phyloP scores from a whole-genome alignment of 2,888 invertebrate species.

The Saturnia pavonia region DNA sequence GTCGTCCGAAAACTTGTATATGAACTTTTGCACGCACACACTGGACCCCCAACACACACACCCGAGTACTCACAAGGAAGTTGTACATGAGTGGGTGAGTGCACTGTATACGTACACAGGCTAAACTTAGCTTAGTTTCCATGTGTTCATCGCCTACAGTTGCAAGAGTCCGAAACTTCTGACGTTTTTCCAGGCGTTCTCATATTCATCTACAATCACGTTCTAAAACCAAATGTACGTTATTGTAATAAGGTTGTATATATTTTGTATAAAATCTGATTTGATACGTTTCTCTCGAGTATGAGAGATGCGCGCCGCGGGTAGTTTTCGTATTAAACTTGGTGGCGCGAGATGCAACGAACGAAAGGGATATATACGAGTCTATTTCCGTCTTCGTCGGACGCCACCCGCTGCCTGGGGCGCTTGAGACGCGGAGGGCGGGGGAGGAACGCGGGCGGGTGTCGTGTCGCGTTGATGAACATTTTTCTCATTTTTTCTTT shows the following conservation, averaged over 20 bases:
- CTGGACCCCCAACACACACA: slow-evolving; percentile 39
- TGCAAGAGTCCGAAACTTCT: slow-evolving; percentile 74
- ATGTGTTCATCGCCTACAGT: slow-evolving; percentile 66
- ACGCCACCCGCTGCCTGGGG: slow-evolving; percentile 72
- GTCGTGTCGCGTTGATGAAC: slow-evolving; percentile 81
- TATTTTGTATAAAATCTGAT: slow-evolving; percentile 22
- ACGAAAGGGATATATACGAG: slow-evolving; percentile 50
- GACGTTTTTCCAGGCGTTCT: slow-evolving; percentile 29
- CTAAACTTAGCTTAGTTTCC: slow-evolving; percentile 72
- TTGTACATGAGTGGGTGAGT: slow-evolving; percentile 60
- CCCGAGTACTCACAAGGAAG: slow-evolving; percentile 52
- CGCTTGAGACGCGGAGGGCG: slow-evolving; percentile 43
- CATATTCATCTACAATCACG: slow-evolving; percentile 30
- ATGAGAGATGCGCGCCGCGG: slow-evolving; percentile 68
- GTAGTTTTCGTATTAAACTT: slow-evolving; percentile 79
- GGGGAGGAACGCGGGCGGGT: slow-evolving; percentile 52
- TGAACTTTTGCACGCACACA: slow-evolving; percentile 73
- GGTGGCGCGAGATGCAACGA: slow-evolving; percentile 75
- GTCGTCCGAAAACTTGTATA: slow-evolving; percentile 79
- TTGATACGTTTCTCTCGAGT: slow-evolving; percentile 41
- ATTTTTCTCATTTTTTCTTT: slow-evolving; percentile 80
- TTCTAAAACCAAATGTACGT: slow-evolving; percentile 25
- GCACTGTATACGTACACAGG: slow-evolving; percentile 60
- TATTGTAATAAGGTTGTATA: slow-evolving; percentile 26
- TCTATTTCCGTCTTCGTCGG: slow-evolving; percentile 49